A percentile compares a stretch with the other conserved stretches of the same genome.
These are phyloP conservation scores for Podabrus alpinus DNA, from an alignment of 2,888 invertebrate genomes.

Conservation along the genomic window DNA sequence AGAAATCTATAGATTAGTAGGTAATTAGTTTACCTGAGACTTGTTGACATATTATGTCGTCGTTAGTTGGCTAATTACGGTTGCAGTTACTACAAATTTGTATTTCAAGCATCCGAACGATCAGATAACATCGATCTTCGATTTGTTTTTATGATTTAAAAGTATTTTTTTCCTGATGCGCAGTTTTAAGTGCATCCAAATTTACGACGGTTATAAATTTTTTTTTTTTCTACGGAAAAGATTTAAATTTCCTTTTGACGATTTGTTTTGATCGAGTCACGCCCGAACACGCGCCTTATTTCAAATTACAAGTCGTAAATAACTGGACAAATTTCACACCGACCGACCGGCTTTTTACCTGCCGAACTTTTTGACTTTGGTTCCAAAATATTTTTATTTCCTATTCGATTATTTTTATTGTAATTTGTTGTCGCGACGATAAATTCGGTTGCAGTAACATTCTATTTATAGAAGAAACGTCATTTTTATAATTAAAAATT, in stretches of 20 bases:
- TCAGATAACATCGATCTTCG: neutral
- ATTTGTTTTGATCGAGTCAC: neutral
- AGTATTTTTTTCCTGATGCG: neutral
- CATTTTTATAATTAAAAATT: conserved; percentile 15
- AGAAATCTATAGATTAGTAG: conserved; percentile 8
- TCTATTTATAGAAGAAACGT: conserved; percentile 9
- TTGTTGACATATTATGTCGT: conserved; percentile 15
- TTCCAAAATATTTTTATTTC: neutral
- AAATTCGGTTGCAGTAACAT: conserved; percentile 1
- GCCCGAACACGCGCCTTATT: neutral
- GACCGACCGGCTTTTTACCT: neutral
- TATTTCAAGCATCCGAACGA: neutral
- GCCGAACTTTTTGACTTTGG: neutral
- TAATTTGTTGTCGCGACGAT: conserved; percentile 1
- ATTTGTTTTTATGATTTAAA: neutral
- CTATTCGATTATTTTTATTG: neutral
- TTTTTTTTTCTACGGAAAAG: neutral
- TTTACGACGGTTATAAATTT: neutral
- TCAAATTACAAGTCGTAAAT: neutral
- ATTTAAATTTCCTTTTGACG: neutral
- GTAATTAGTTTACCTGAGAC: conserved; percentile 11
- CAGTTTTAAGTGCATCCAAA: neutral
- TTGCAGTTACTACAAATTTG: neutral
- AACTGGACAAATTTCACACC: neutral
- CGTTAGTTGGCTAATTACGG: conserved; percentile 1